Conservation (phyloP, 2,797 vertebrate species). For the Rhynchotus rufescens region DNA sequence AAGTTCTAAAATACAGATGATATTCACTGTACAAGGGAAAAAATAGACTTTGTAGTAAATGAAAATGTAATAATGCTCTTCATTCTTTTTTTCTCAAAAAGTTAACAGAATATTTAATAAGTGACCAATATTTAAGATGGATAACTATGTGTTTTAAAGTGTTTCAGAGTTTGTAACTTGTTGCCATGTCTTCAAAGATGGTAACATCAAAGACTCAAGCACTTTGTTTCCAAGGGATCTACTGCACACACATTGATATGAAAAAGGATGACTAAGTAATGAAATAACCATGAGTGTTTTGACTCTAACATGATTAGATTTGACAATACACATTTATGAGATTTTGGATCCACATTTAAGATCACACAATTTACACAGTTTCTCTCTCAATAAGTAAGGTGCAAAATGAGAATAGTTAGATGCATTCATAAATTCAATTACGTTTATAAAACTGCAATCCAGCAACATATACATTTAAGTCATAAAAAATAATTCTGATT, state of each 20-base stretch:
- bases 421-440: constrained; percentile 43
- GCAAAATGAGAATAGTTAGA: constrained; percentile 45
- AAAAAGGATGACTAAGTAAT: constrained; percentile 25
- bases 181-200: constrained; percentile 50
- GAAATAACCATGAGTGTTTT: constrained; percentile 38
- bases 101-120: neutral
- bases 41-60: neutral
- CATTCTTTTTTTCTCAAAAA: neutral
- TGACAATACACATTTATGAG: constrained; percentile 32
- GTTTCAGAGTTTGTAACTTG: constrained; percentile 51
- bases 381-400: neutral
- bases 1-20: constrained; percentile 14
- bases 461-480: constrained; percentile 29
- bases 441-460: constrained; percentile 31
- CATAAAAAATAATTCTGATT: constrained; percentile 33
- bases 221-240: constrained; percentile 22
- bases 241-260: neutral
- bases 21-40: neutral
- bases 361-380: constrained; percentile 2
- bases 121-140: neutral
- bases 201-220: neutral
- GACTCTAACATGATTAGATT: constrained; percentile 6
- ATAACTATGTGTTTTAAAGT: neutral
- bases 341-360: constrained; percentile 23
- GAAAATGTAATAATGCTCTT: neutral